Conservation (phyloP, 2,797 vertebrate genomes). For the Tamandua tetradactyla region DNA sequence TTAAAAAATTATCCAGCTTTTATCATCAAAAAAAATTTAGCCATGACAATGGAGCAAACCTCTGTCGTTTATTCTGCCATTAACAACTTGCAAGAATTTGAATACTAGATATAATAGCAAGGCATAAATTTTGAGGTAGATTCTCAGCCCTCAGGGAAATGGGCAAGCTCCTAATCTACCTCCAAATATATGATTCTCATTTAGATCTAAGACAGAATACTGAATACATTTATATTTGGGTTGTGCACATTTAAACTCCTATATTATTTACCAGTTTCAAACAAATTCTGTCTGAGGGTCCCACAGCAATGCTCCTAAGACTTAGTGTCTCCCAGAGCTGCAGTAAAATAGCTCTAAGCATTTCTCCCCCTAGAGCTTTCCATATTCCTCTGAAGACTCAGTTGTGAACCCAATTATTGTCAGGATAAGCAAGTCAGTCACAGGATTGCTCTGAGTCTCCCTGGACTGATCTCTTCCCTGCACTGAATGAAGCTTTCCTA, state of each 20-base stretch:
- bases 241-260: background rate
- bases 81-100: background rate
- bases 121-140: background rate
- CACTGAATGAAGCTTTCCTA: background rate
- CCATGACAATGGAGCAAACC: background rate
- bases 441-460: background rate
- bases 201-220: constrained; percentile 20
- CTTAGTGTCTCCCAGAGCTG: constrained; percentile 1
- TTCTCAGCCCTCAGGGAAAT: constrained; percentile 22
- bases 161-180: background rate
- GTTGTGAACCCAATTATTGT: background rate
- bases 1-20: too few species aligned
- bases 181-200: background rate
- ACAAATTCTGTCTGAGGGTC: background rate
- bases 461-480: background rate
- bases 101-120: background rate
- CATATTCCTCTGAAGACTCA: constrained; percentile 25
- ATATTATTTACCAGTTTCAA: constrained; percentile 24
- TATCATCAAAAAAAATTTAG: too few species aligned
- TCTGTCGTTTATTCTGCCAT: background rate
- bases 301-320: background rate
- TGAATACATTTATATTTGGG: background rate
- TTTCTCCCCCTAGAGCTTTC: constrained; percentile 24
- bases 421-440: background rate
- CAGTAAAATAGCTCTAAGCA: constrained; percentile 38